These are phyloP conservation scores for Craseonycteris thonglongyai DNA, from an alignment of 2,113 vertebrate genomes.

Conservation along the genomic window DNA sequence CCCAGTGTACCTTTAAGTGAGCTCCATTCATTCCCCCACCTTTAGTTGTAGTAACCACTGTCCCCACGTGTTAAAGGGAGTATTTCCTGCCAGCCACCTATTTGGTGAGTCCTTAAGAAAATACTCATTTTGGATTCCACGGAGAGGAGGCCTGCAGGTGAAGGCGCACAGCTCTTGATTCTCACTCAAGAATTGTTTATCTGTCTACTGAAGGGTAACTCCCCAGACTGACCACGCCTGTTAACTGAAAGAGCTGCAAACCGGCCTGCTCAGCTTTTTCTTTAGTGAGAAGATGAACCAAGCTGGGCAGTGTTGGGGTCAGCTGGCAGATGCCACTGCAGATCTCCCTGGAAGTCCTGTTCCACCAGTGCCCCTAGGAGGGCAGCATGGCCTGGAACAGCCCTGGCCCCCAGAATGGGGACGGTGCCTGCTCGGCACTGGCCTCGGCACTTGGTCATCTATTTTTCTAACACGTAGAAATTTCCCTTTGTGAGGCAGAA, in stretches of 20 bases:
- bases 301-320: not conserved
- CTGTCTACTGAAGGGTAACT: not conserved
- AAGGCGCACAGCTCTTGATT: not conserved
- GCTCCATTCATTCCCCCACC: not conserved
- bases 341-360: not conserved
- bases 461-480: not conserved
- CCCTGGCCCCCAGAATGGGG: not conserved
- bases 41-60: not conserved
- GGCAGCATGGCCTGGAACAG: fast-evolving
- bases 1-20: fast-evolving
- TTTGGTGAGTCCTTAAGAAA: not conserved
- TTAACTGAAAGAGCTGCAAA: not conserved
- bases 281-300: not conserved
- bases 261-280: not conserved
- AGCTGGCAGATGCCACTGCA: not conserved
- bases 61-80: not conserved
- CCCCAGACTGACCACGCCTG: not conserved
- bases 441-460: fast-evolving
- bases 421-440: not conserved
- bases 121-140: not conserved
- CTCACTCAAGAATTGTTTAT: not conserved
- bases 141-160: not conserved
- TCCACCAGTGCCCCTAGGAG: not conserved
- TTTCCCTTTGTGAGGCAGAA: not conserved
- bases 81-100: not conserved